Percentiles rank a stretch among this genome's conserved stretches.
Evolutionary conservation across 2,888 invertebrate genomes (phyloP).

Genomic region (Sisyra nigra): DNA sequence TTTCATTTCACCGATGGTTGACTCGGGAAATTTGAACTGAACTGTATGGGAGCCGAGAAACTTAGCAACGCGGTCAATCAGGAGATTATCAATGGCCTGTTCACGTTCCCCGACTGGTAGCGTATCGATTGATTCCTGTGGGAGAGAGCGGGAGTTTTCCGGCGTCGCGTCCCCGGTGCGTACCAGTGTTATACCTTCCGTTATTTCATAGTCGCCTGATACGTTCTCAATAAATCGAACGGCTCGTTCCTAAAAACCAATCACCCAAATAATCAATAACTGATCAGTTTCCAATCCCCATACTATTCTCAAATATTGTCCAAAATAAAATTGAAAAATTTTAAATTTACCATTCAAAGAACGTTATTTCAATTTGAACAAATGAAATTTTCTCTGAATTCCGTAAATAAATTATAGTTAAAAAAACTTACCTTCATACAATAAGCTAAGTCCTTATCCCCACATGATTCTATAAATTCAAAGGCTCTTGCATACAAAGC

Average conservation of each 20-base stretch:
- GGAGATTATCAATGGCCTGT: slow-evolving; percentile 51
- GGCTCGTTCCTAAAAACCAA: slow-evolving; percentile 45
- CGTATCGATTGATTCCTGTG: slow-evolving; percentile 44
- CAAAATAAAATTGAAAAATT: slow-evolving; percentile 4
- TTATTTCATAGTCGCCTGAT: slow-evolving; percentile 39
- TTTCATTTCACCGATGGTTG: slow-evolving; percentile 53
- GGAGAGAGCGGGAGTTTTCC: slow-evolving; percentile 25
- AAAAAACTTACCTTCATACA: slow-evolving; percentile 60
- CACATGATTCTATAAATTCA: slow-evolving; percentile 54
- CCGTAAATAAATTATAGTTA: too few relatives aligned
- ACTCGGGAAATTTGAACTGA: slow-evolving; percentile 64
- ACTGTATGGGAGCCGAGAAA: slow-evolving; percentile 64
- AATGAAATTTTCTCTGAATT: too few relatives aligned
- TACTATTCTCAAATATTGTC: slow-evolving; percentile 2
- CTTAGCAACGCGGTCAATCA: slow-evolving; percentile 57
- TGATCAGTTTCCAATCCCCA: slow-evolving; percentile 3
- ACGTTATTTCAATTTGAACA: too few relatives aligned
- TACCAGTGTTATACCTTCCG: slow-evolving; percentile 41
- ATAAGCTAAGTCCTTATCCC: slow-evolving; percentile 44
- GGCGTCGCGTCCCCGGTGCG: slow-evolving; percentile 34
- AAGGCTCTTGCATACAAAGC: slow-evolving; percentile 43
- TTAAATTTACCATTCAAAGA: background rate
- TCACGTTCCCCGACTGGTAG: slow-evolving; percentile 56
- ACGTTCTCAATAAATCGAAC: slow-evolving; percentile 50
- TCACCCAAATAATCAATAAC: slow-evolving; percentile 1